Conservation (phyloP, 2,797 vertebrate genomes). For the Leptodactylus fallax region DNA sequence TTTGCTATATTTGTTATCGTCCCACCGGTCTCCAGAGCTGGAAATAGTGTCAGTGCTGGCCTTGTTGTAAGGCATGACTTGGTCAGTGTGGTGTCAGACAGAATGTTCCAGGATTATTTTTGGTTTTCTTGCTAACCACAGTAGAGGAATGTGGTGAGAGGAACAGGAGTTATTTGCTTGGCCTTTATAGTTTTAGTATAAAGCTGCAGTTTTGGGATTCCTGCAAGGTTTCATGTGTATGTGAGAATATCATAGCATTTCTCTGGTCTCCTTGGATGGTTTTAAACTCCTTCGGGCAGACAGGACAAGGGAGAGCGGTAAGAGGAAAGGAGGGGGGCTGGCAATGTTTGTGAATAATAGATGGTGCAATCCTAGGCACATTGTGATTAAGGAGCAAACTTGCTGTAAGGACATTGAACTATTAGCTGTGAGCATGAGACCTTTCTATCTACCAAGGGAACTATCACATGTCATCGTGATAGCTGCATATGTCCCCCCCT, state of each 20-base stretch:
- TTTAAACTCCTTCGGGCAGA: no score
- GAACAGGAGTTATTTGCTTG: neutral
- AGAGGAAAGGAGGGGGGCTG: no score
- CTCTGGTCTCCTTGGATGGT: no score
- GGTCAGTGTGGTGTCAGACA: conserved; percentile 29
- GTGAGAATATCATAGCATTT: neutral
- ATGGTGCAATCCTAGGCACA: neutral
- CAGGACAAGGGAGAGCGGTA: no score
- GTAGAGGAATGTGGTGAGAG: neutral
- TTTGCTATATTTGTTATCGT: conserved; percentile 34
- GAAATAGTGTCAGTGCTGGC: conserved; percentile 10
- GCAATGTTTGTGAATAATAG: no score
- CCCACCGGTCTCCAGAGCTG: conserved; percentile 10
- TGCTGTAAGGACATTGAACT: no score
- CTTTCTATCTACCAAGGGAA: no score
- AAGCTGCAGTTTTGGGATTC: neutral
- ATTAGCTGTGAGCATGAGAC: no score
- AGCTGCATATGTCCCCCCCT: no score
- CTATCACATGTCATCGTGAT: no score
- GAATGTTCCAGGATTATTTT: conserved; percentile 50
- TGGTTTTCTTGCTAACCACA: conserved; percentile 32
- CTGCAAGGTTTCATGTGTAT: neutral
- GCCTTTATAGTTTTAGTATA: neutral
- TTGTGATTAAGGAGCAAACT: no score
- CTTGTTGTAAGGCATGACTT: conserved; percentile 20